Conservation (phyloP, 2,888 invertebrate species). For the Drosophila eohydei region DNA sequence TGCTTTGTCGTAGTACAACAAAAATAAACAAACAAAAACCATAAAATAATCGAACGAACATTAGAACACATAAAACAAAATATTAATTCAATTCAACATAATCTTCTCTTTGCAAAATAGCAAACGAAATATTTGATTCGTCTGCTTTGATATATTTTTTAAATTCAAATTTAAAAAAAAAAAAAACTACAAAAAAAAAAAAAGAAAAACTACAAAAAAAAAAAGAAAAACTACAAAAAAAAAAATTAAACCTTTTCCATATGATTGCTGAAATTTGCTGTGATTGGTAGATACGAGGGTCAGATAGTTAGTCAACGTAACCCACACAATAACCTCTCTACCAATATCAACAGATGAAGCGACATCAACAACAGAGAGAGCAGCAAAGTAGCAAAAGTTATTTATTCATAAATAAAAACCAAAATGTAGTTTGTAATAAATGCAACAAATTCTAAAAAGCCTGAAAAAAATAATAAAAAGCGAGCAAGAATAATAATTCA, state of each 20-base stretch:
- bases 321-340: neutral
- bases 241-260: slow-evolving; percentile 6
- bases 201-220: slow-evolving; percentile 1
- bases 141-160: slow-evolving; percentile 47
- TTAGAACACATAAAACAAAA: neutral
- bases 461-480: slow-evolving; percentile 23
- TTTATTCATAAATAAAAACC: slow-evolving; percentile 46
- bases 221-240: slow-evolving; percentile 4
- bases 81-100: slow-evolving; percentile 20
- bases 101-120: slow-evolving; percentile 25
- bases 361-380: slow-evolving; percentile 9
- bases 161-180: slow-evolving; percentile 22
- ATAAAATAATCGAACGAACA: slow-evolving; percentile 16
- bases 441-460: slow-evolving; percentile 22
- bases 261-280: slow-evolving; percentile 12
- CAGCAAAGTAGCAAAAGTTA: slow-evolving; percentile 41
- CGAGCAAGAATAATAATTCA: slow-evolving; percentile 38
- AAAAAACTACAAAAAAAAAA: slow-evolving; percentile 3
- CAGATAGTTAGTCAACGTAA: slow-evolving; percentile 13
- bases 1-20: slow-evolving; percentile 38
- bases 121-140: slow-evolving; percentile 23
- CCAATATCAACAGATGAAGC: slow-evolving; percentile 15
- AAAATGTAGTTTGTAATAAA: slow-evolving; percentile 44
- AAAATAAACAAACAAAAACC: slow-evolving; percentile 6
- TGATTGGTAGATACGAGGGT: slow-evolving; percentile 1